A percentile compares a stretch with the other conserved stretches of the same genome.
phyloP scores from a whole-genome alignment of 2,888 invertebrate genomes.

The Drosophila nigricruria region DNA sequence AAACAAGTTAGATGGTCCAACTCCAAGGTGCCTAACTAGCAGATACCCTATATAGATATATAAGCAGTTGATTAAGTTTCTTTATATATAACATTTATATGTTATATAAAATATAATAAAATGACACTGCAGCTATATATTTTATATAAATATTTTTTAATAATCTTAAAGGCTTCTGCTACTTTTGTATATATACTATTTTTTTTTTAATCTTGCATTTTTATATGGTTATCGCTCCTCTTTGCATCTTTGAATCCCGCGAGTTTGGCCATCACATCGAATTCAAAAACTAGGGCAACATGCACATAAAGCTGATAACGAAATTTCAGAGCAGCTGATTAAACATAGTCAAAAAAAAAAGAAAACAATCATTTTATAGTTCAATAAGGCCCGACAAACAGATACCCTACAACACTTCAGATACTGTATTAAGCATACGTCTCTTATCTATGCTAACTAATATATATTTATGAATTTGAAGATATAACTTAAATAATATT shows the following conservation, averaged over 20 bases:
- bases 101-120: too few species aligned
- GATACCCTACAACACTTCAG: not conserved
- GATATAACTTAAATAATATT: too few species aligned
- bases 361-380: conserved; percentile 3
- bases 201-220: conserved; percentile 2
- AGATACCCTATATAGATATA: not conserved
- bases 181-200: not conserved
- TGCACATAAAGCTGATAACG: conserved; percentile 63
- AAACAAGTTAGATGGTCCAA: not conserved
- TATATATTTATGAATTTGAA: too few species aligned
- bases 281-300: conserved; percentile 66
- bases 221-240: conserved; percentile 2
- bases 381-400: not conserved
- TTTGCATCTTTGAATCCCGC: conserved; percentile 1
- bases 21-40: not conserved
- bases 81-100: not conserved
- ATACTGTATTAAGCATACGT: not conserved
- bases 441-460: not conserved
- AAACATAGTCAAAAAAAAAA: conserved; percentile 44
- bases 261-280: conserved; percentile 27
- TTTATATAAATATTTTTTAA: not conserved
- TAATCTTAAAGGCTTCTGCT: not conserved
- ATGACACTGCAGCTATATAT: not conserved
- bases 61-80: not conserved
- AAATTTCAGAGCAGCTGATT: conserved; percentile 48